phyloP scores from a whole-genome alignment of 2,888 invertebrate species.

The Tetragnatha montana region DNA sequence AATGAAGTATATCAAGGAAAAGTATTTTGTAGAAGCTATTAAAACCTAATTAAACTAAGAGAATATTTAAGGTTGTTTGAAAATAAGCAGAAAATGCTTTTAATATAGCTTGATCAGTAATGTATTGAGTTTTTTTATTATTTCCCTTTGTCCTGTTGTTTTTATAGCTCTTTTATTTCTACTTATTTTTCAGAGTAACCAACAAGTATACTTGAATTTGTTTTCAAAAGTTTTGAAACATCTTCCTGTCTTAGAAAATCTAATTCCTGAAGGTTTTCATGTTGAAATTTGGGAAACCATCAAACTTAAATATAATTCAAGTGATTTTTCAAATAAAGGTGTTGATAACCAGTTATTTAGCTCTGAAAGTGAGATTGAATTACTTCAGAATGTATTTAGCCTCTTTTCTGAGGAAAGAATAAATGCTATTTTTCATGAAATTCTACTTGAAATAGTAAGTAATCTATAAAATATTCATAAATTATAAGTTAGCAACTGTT shows the following conservation, averaged over 20 bases:
- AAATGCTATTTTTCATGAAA: constrained; percentile 10
- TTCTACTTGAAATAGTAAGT: constrained; percentile 49
- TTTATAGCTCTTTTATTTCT: neutral
- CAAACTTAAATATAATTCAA: neutral
- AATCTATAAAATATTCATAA: too few species aligned
- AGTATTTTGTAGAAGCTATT: too few species aligned
- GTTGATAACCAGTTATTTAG: constrained; percentile 7
- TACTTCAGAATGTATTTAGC: constrained; percentile 23
- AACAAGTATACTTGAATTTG: constrained; percentile 29
- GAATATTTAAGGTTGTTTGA: too few species aligned
- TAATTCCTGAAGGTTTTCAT: constrained; percentile 34
- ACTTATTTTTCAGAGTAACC: constrained; percentile 36
- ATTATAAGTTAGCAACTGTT: too few species aligned
- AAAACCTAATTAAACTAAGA: too few species aligned
- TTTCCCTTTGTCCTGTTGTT: neutral
- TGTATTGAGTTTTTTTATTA: neutral
- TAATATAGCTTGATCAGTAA: too few species aligned
- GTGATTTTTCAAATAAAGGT: neutral
- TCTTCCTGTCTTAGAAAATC: neutral
- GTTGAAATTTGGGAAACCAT: constrained; percentile 20
- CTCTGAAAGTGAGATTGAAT: constrained; percentile 29
- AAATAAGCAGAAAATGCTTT: too few species aligned
- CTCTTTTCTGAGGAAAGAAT: constrained; percentile 18
- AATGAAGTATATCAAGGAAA: too few species aligned
- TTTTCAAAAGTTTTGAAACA: constrained; percentile 43